Percentiles rank a stretch among this genome's conserved stretches.
These are phyloP conservation scores for Asteroscopus sphinx DNA, from an alignment of 2,888 invertebrate species.

Conservation along the genomic window DNA sequence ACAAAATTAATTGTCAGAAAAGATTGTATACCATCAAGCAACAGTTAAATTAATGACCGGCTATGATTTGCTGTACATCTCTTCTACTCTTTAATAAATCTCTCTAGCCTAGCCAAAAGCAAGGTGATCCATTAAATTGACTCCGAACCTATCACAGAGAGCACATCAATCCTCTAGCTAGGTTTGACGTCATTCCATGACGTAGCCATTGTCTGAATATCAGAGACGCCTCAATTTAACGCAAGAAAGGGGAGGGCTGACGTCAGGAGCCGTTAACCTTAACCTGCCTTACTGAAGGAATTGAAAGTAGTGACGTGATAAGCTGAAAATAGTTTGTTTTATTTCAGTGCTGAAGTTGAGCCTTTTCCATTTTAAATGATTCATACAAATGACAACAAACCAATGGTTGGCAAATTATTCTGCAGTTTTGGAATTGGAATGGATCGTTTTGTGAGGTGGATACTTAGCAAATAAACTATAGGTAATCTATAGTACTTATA, in stretches of 20 bases:
- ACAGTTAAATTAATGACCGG: neutral
- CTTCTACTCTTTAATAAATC: neutral
- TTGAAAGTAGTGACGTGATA: constrained; percentile 14
- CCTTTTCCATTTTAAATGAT: constrained; percentile 10
- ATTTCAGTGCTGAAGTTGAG: constrained; percentile 10
- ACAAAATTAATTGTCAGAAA: too few species aligned
- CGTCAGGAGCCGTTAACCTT: constrained; percentile 47
- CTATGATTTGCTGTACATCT: neutral
- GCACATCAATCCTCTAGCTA: constrained; percentile 12
- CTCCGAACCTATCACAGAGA: neutral
- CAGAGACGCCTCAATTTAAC: constrained; percentile 18
- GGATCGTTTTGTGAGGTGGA: neutral
- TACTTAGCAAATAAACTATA: too few species aligned
- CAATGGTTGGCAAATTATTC: constrained; percentile 8
- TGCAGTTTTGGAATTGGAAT: constrained; percentile 1
- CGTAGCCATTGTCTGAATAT: constrained; percentile 24
- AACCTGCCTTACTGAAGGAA: constrained; percentile 24
- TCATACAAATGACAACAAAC: too few species aligned
- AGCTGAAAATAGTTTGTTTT: constrained; percentile 33
- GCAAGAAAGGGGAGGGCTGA: constrained; percentile 14
- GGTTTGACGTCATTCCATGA: constrained; percentile 35
- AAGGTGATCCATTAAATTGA: neutral
- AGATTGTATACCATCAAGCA: neutral
- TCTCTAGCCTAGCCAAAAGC: neutral
- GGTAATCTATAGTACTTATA: too few species aligned